These are phyloP conservation scores for Caprella mutica DNA, from an alignment of 2,888 invertebrate genomes.

Conservation along the genomic window DNA sequence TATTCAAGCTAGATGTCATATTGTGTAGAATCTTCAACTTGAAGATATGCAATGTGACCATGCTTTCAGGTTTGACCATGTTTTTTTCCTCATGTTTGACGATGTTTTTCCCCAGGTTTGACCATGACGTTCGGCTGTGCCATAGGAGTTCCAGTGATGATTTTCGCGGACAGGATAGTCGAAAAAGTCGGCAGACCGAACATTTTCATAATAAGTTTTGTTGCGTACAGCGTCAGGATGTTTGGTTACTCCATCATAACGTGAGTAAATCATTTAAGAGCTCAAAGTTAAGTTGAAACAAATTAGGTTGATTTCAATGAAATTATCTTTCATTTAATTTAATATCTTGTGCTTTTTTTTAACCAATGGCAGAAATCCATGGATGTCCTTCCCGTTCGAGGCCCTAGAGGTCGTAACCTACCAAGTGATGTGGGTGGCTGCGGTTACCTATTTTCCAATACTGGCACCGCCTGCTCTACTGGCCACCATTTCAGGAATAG, in stretches of 20 bases:
- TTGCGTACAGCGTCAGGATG: constrained; percentile 63
- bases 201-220: constrained; percentile 70
- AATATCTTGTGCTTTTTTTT: neutral
- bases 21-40: too few species aligned
- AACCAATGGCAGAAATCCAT: constrained; percentile 54
- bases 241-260: constrained; percentile 63
- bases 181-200: constrained; percentile 69
- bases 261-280: constrained; percentile 46
- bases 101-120: constrained; percentile 48
- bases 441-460: constrained; percentile 73
- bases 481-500: constrained; percentile 72
- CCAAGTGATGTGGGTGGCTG: constrained; percentile 82
- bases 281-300: neutral
- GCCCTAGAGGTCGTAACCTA: constrained; percentile 74
- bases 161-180: constrained; percentile 70
- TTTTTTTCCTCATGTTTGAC: too few species aligned
- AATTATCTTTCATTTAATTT: neutral
- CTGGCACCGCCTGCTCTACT: constrained; percentile 54
- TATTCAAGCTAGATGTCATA: too few species aligned
- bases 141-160: constrained; percentile 71
- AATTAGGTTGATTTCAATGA: neutral
- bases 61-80: too few species aligned
- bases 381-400: constrained; percentile 82
- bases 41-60: too few species aligned
- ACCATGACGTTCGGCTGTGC: constrained; percentile 74